Conservation (phyloP, 2,797 vertebrate species). For the Schizopygopsis pylzovi region DNA sequence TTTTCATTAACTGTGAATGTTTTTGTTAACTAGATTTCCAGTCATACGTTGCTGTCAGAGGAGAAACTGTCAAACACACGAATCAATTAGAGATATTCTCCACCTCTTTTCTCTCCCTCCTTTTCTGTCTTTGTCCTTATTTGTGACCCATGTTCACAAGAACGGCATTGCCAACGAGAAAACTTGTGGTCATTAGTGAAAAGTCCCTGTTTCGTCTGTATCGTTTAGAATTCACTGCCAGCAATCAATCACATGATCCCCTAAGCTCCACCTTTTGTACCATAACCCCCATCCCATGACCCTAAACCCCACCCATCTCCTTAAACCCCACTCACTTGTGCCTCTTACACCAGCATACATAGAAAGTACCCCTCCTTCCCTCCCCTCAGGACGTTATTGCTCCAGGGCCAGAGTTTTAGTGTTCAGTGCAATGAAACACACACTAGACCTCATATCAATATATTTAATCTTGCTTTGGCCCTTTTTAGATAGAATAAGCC, state of each 20-base stretch:
- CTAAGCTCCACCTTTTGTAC: constrained; percentile 20
- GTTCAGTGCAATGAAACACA: constrained; percentile 24
- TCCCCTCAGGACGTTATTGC: constrained; percentile 28
- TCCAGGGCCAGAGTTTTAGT: constrained; percentile 20
- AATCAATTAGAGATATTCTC: constrained; percentile 48
- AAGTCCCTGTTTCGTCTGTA: constrained; percentile 29
- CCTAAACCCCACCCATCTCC: not conserved
- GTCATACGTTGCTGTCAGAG: constrained; percentile 64
- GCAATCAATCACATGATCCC: not conserved
- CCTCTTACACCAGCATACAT: constrained; percentile 53
- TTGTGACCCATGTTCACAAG: constrained; percentile 38
- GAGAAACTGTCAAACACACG: constrained; percentile 55
- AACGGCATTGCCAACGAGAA: constrained; percentile 45
- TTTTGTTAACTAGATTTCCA: constrained; percentile 62
- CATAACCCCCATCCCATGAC: constrained; percentile 16
- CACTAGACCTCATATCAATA: constrained; percentile 11
- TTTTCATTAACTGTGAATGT: constrained; percentile 62
- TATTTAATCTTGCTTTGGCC: constrained; percentile 14
- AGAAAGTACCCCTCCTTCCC: not conserved
- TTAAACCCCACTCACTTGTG: constrained; percentile 44
- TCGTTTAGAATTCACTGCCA: constrained; percentile 30
- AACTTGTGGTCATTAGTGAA: constrained; percentile 23
- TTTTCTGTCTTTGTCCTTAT: constrained; percentile 22
- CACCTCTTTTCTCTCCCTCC: constrained; percentile 8
- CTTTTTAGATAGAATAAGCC: constrained; percentile 38